Base-by-base conservation (phyloP, 2,888 invertebrate species). In the Acrocera orbiculus region DNA sequence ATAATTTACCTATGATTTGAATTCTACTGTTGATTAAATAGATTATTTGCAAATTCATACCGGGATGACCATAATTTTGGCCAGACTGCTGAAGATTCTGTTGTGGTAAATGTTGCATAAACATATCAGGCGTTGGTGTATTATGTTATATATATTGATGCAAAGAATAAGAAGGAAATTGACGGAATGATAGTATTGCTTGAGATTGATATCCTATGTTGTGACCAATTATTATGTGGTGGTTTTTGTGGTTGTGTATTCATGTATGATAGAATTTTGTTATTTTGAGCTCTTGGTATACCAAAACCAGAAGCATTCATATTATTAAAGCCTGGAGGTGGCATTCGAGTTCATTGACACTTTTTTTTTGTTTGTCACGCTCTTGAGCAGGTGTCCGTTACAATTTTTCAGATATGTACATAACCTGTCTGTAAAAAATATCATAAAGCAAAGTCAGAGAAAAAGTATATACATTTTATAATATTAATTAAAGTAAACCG, bases 301-400 rank as follows among this genome's bases (percentile, higher is more conserved):
- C 68, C 68, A 43, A 69, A 66, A 46, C 76, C 76, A 53, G 76
- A 77, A 31, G 76, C 68, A 63, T 75, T 78, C 71, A 76, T 72
- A 52, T 77, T 76, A 61, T 73, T 70, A 52, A 76, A 76, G 42
- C 76, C 76, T 29, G 76, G 76, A 33, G 77, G 76, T 32, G 76
- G 76, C 56, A 75, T 63, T 41, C 74, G 67, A 40, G 65, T 56
- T 27, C 68, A 60, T 45, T 66, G 66, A 40, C 52, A 48, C 40
- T 51, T 55, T n/a, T n/a, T n/a, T 16, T 50, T 33, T 37, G 54
- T 44, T 35, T 52, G 51, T 38, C n/a, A n/a, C n/a, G n/a, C n/a
- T n/a, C n/a, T n/a, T n/a, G n/a, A n/a, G n/a, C n/a, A n/a, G n/a
- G n/a, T n/a, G n/a, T n/a, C n/a, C n/a, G n/a, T n/a, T n/a, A n/a